Evolutionary conservation across 2,888 invertebrate species (phyloP), one percentile per base, ranked within the genome.

Genomic region (Halocaridina rubra): DNA sequence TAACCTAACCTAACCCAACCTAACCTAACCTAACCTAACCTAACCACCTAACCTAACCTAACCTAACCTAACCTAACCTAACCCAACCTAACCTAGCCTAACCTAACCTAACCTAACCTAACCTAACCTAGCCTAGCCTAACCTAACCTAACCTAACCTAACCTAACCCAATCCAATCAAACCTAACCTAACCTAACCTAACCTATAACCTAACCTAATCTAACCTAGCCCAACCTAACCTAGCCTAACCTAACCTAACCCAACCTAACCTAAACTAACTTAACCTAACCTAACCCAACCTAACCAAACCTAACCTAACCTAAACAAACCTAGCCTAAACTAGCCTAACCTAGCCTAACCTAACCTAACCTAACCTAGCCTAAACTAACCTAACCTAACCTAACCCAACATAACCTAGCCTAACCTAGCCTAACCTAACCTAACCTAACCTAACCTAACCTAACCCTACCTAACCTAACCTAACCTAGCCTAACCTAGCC

Each of bases 1-100:
- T 78, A 88, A 75, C 84, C 78, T 82, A 87, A 81, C 81, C 72
- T 59, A 77, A 76, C 85, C 81, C 32, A 67, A 86, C 80, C 85
- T 86, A 86, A 81, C 75, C 75, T 75, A 67, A 81, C 64, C 81
- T 64, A 76, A 57, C 72, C 72, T 16, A 76, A 57, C 29, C 59
- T 32, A 29, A 76, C 29, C 59, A 76, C 29, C 59, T 59, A 59
- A 30, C 30, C 29, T 59, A 57, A 76, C 30, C 76, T 59, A 76
- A 76, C 74, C 74, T 46, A 74, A 74, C 74, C 39, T 16, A 74
- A 74, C 74, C 74, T 67, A 13, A 13, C 67, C 67, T 67, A 13
- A 67, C 67, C 67, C 27, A 13, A 67, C 67, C 67, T 67, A 67
- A 7, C 67, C 29, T 5, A 13, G 27, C 67, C 67, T 67, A 67